A percentile compares a stretch with the other conserved stretches of the same genome.
Evolutionary conservation across 2,888 invertebrate genomes (phyloP).

Genomic region (Idaea dimidiata): DNA sequence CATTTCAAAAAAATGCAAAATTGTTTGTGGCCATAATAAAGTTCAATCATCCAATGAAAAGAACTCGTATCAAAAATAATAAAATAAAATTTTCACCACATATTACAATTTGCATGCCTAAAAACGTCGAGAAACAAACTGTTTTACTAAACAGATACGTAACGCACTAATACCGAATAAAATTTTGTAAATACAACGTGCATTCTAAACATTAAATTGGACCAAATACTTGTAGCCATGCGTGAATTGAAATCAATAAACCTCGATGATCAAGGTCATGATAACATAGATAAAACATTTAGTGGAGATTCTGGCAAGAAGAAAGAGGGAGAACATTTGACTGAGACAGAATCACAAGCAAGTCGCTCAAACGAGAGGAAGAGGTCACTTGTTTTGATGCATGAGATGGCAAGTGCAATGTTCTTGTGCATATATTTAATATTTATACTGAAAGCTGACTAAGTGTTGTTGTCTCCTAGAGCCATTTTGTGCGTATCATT

Average conservation of each 20-base stretch:
- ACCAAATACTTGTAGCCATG: slow-evolving; percentile 72
- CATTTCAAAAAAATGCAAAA: slow-evolving; percentile 18
- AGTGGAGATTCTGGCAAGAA: slow-evolving; percentile 51
- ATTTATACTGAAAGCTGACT: slow-evolving; percentile 45
- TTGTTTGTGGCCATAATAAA: slow-evolving; percentile 9
- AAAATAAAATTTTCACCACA: slow-evolving; percentile 42
- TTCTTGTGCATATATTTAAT: slow-evolving; percentile 51
- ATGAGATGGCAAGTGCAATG: slow-evolving; percentile 67
- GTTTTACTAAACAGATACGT: slow-evolving; percentile 63
- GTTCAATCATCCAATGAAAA: background rate
- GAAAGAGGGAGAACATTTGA: slow-evolving; percentile 56
- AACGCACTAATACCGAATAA: slow-evolving; percentile 58
- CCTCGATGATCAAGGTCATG: slow-evolving; percentile 55
- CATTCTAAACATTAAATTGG: slow-evolving; percentile 75
- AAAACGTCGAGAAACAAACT: slow-evolving; percentile 55
- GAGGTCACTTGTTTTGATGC: slow-evolving; percentile 56
- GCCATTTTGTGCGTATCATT: slow-evolving; percentile 69
- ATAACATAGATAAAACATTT: slow-evolving; percentile 60
- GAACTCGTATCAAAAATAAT: background rate
- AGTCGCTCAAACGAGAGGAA: slow-evolving; percentile 47
- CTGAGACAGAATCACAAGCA: slow-evolving; percentile 53
- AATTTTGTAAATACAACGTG: slow-evolving; percentile 71
- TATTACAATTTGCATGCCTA: slow-evolving; percentile 59
- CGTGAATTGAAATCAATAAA: slow-evolving; percentile 56
- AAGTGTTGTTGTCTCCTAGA: slow-evolving; percentile 52